Percentiles rank a stretch among this genome's conserved stretches.
These are phyloP conservation scores for Amaurobius ferox DNA, from an alignment of 2,888 invertebrate species.

Conservation along the genomic window DNA sequence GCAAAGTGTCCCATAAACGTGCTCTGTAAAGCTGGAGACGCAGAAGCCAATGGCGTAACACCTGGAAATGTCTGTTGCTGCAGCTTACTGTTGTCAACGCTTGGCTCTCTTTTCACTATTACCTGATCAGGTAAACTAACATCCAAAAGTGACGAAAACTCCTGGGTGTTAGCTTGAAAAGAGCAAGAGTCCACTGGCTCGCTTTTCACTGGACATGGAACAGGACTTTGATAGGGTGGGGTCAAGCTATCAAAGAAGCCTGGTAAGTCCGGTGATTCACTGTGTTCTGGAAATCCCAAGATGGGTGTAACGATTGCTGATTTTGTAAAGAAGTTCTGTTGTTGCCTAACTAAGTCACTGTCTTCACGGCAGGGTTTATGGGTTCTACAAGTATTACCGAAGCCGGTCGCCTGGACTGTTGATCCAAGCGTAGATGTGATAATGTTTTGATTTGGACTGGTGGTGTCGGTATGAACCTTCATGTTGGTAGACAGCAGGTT, in stretches of 20 bases:
- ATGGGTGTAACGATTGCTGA: background rate
- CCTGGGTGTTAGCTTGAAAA: conserved; percentile 21
- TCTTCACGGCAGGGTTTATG: background rate
- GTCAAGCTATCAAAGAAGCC: conserved; percentile 53
- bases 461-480: background rate
- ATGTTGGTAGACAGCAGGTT: background rate
- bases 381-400: background rate
- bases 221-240: conserved; percentile 55
- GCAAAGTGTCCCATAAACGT: conserved; percentile 43
- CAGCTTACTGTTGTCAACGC: background rate
- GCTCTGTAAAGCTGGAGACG: conserved; percentile 17
- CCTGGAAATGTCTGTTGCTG: background rate
- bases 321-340: background rate
- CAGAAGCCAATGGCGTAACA: background rate
- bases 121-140: conserved; percentile 56
- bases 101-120: conserved; percentile 46
- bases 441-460: conserved; percentile 25
- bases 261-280: conserved; percentile 26
- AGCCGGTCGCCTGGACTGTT: background rate
- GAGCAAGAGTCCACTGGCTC: conserved; percentile 30
- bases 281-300: background rate
- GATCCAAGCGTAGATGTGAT: background rate
- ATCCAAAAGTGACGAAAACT: conserved; percentile 41
- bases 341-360: background rate
- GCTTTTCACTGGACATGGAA: conserved; percentile 28